These are phyloP conservation scores for Rotaria socialis DNA, from an alignment of 2,888 invertebrate species.

Conservation along the genomic window DNA sequence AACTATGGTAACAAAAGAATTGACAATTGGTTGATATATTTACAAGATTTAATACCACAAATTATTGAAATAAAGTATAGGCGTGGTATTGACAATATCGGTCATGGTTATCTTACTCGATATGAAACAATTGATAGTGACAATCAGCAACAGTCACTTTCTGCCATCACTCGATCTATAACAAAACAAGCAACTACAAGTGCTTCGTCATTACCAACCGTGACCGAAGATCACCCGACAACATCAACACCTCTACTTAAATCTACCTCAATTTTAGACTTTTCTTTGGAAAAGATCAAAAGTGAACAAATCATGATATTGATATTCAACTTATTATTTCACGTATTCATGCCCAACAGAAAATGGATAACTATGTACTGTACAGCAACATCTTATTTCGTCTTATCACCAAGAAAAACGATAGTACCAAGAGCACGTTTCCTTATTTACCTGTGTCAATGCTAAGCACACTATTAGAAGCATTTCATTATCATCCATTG, in stretches of 20 bases:
- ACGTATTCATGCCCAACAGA: neutral
- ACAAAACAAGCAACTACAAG: neutral
- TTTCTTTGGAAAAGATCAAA: neutral
- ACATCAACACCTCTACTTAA: neutral
- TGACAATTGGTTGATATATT: neutral
- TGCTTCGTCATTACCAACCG: neutral
- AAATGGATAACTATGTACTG: neutral
- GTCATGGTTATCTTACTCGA: neutral
- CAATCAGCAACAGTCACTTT: neutral
- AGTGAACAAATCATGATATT: neutral
- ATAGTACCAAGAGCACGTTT: neutral
- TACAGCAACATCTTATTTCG: neutral
- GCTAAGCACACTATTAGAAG: neutral
- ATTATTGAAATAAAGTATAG: neutral
- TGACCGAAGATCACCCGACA: neutral
- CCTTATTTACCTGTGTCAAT: neutral
- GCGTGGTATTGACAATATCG: slow-evolving; percentile 9
- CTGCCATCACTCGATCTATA: slow-evolving; percentile 19
- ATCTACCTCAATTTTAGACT: neutral
- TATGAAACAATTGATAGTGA: neutral
- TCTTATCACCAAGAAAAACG: neutral
- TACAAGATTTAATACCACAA: slow-evolving; percentile 20
- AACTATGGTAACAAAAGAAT: neutral
- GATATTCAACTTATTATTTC: neutral
- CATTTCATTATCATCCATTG: neutral